Conservation (phyloP, 2,113 vertebrate species). For the Otocyon megalotis region DNA sequence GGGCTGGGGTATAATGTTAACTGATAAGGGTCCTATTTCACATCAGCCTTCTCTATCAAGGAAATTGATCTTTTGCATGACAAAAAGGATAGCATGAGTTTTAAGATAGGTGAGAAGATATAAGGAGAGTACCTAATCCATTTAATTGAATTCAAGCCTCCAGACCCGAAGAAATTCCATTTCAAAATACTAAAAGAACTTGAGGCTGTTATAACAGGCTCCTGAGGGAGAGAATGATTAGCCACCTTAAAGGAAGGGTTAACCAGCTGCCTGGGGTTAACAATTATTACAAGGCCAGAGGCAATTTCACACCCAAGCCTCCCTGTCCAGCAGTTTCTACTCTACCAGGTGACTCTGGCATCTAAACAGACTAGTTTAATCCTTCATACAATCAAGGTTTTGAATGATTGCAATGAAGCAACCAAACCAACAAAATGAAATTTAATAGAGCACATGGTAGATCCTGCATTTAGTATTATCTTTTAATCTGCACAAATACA, state of each 20-base stretch:
- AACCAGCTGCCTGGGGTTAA: not conserved
- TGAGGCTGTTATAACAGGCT: not conserved
- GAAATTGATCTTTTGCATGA: conserved; percentile 42
- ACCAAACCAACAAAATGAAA: not conserved
- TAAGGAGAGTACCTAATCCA: not conserved
- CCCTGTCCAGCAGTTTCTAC: not conserved
- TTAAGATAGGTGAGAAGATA: conserved; percentile 19
- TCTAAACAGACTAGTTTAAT: not conserved
- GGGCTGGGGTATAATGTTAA: not conserved
- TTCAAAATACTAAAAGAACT: conserved; percentile 1
- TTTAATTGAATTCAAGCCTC: conserved; percentile 31
- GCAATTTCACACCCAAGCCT: not conserved
- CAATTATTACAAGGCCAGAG: not conserved
- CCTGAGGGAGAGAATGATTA: not conserved
- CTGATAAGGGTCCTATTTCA: conserved; percentile 44
- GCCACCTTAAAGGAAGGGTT: not conserved
- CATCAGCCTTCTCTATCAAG: conserved; percentile 29
- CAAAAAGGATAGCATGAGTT: not conserved
- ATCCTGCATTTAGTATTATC: not conserved
- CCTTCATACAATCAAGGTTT: not conserved
- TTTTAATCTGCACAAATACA: not conserved
- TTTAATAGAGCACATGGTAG: not conserved
- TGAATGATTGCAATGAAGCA: not conserved
- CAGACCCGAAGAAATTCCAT: not conserved
- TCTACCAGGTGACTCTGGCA: not conserved